phyloP scores from a whole-genome alignment of 2,888 invertebrate genomes.

The Podabrus alpinus region DNA sequence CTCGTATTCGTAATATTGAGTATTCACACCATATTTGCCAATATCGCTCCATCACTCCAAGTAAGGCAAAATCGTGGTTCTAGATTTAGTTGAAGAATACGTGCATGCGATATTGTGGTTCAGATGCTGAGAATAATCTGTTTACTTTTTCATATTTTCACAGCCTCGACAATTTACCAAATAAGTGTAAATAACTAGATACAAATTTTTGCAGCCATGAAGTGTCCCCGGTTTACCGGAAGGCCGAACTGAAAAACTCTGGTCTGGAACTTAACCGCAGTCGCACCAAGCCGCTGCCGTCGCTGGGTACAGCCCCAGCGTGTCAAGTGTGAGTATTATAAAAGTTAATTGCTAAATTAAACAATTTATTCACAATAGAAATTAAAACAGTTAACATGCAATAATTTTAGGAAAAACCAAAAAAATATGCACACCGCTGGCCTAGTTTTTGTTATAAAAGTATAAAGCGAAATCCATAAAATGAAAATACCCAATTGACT shows the following conservation, averaged over 20 bases:
- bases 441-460: not conserved
- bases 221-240: not conserved
- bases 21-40: not conserved
- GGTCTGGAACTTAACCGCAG: not conserved
- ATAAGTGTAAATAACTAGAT: too few relatives aligned
- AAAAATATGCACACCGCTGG: too few relatives aligned
- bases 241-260: not conserved
- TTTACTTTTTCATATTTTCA: not conserved
- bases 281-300: not conserved
- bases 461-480: not conserved
- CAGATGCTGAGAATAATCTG: not conserved
- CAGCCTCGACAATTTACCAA: not conserved
- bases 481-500: not conserved
- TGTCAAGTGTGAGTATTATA: too few relatives aligned
- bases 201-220: too few relatives aligned
- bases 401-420: too few relatives aligned
- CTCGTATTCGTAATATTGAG: not conserved
- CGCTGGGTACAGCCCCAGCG: too few relatives aligned
- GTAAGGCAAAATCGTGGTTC: not conserved
- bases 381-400: too few relatives aligned
- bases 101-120: not conserved
- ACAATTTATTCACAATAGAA: too few relatives aligned
- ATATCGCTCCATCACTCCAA: not conserved
- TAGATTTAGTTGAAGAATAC: not conserved
- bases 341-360: too few relatives aligned